These are phyloP conservation scores for Serilophus lunatus DNA, from an alignment of 2,113 vertebrate genomes.

Conservation along the genomic window DNA sequence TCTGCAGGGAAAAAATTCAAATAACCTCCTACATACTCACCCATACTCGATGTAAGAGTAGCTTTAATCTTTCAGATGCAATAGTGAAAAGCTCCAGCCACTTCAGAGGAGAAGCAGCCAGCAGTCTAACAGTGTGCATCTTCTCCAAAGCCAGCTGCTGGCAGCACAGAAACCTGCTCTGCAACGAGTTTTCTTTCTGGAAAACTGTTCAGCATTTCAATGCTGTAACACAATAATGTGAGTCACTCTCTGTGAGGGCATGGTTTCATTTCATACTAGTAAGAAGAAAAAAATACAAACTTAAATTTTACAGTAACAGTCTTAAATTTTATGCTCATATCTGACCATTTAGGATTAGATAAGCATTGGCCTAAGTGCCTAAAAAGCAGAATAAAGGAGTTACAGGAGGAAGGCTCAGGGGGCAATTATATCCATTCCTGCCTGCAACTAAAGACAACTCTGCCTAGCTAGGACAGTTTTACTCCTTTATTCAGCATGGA, in stretches of 20 bases:
- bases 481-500: background rate
- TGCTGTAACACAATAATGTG: background rate
- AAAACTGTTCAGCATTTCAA: background rate
- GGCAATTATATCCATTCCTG: background rate
- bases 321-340: background rate
- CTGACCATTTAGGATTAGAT: background rate
- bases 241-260: background rate
- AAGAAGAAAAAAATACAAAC: background rate
- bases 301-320: background rate
- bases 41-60: background rate
- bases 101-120: background rate
- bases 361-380: background rate
- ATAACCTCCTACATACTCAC: background rate
- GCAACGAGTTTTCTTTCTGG: accelerated
- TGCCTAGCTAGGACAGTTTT: background rate
- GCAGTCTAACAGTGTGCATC: accelerated
- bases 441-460: background rate
- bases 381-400: background rate
- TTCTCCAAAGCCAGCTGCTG: background rate
- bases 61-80: background rate
- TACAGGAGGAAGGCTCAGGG: background rate
- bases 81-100: background rate
- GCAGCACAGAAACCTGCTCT: background rate
- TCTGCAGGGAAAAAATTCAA: slow-evolving; percentile 12
- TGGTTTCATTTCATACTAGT: background rate